A percentile compares a stretch with the other conserved stretches of the same genome.
phyloP scores from a whole-genome alignment of 2,797 vertebrate genomes.

The Chloroceryle inda region DNA sequence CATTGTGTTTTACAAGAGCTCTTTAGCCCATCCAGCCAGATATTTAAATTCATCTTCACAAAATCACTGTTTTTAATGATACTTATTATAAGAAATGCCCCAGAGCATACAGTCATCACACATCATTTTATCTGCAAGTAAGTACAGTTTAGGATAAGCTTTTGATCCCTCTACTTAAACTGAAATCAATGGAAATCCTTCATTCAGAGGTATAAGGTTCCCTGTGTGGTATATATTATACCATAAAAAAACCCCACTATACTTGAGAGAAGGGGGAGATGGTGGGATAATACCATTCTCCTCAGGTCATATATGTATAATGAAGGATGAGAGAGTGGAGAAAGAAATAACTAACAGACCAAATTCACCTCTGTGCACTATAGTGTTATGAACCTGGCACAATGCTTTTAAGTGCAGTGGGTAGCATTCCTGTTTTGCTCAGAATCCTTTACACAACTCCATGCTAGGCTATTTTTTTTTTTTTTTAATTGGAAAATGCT shows the following conservation, averaged over 20 bases:
- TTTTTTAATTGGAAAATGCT: neutral
- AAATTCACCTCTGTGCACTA: fast-evolving
- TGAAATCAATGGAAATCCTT: conserved; percentile 2
- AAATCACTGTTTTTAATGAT: neutral
- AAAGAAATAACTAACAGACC: neutral
- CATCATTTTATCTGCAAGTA: neutral
- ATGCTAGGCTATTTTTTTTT: neutral
- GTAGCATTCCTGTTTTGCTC: neutral
- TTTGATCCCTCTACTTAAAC: neutral
- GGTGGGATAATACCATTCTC: neutral
- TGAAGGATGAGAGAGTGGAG: neutral
- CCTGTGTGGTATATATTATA: neutral
- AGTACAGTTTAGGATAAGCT: neutral
- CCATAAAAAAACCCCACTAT: neutral
- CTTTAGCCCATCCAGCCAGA: neutral
- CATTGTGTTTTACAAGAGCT: neutral
- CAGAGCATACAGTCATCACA: neutral
- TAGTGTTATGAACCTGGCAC: fast-evolving
- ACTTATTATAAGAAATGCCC: neutral
- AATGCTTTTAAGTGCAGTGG: neutral
- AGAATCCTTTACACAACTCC: neutral
- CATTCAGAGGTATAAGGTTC: neutral
- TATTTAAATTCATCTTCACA: neutral
- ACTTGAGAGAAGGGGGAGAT: neutral
- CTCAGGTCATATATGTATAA: neutral